Conservation (phyloP, 2,888 invertebrate species). For the Phalera bucephala region DNA sequence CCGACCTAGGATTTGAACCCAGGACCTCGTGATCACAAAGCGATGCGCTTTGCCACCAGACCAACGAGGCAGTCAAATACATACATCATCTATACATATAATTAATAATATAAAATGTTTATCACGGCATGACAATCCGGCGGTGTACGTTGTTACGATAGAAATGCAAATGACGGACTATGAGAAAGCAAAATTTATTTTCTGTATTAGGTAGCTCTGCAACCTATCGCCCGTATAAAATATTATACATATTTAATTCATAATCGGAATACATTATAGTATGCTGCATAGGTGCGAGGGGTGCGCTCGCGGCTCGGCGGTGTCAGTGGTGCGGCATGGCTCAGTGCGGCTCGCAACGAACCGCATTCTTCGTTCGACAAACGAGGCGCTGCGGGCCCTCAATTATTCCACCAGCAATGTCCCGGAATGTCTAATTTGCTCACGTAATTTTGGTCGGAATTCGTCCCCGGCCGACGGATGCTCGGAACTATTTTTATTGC, state of each 20-base stretch:
- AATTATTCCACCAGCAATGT: slow-evolving; percentile 73
- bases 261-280: slow-evolving; percentile 31
- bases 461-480: slow-evolving; percentile 70
- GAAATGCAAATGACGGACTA: slow-evolving; percentile 16
- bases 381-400: slow-evolving; percentile 56
- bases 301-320: slow-evolving; percentile 19
- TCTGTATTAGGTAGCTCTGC: slow-evolving; percentile 9
- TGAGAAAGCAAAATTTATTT: slow-evolving; percentile 19
- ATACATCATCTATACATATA: too few relatives aligned
- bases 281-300: slow-evolving; percentile 15
- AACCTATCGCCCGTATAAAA: slow-evolving; percentile 22
- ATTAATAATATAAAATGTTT: too few relatives aligned
- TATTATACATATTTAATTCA: slow-evolving; percentile 34
- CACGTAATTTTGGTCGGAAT: slow-evolving; percentile 80
- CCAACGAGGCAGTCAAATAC: too few relatives aligned
- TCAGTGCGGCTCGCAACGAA: slow-evolving; percentile 25
- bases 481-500: slow-evolving; percentile 79
- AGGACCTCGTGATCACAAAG: too few relatives aligned
- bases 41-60: too few relatives aligned
- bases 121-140: too few relatives aligned
- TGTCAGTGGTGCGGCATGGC: slow-evolving; percentile 4
- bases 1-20: too few relatives aligned
- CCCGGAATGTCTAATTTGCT: slow-evolving; percentile 81
- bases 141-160: too few relatives aligned
- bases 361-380: slow-evolving; percentile 53